Evolutionary conservation across 2,888 invertebrate genomes (phyloP), one percentile per base, ranked within the genome.

Genomic region (Chorisops tibialis): DNA sequence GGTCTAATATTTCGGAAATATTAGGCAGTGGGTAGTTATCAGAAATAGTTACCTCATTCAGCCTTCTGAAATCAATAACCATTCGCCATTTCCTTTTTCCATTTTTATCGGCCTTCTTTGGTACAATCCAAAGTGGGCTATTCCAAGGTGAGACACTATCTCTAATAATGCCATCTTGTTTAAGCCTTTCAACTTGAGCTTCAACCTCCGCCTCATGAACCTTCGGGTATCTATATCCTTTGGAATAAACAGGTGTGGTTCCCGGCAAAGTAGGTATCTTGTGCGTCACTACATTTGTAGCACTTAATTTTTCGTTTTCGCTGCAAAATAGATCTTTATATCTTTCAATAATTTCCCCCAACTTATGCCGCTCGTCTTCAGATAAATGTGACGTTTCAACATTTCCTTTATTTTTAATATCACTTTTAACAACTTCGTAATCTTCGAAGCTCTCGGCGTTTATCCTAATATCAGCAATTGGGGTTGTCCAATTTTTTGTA

Each of bases 1-100:
- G 68, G 35, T 70, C 70, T 38, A 71, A 59, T 12, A 71, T 70
- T 5, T 72, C 70, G 18, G 54, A 66, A 3, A 73, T 69, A 22
- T 68, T 64, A 4, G 68, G 68, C 5, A 70, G 45, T 38, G 70
- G 68, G 64, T 68, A 70, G 18, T 54, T 63, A 63, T 71, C 70
- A 12, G 48, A 59, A 6, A 69, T 59, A 1, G 67, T 68, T 47
- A 66, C 64, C 51, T 51, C 51, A 21, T 54, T 54, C 1, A 54
- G 54, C 19, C 68, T 68, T 5, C 67, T 43, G 22, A 66, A 70
- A 41, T 70, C 69, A 14, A 68, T 59, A 1, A 69, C 69, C 4
- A 68, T 21, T 24, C 68, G 21, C 66, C 66, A 69, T 66, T 70
- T 65, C 30, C 62, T 49, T 18, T 21, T 59, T 1, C 54, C 52